A percentile compares a stretch with the other conserved stretches of the same genome.
These are phyloP conservation scores for Dromaius novaehollandiae DNA, from an alignment of 2,113 vertebrate genomes.

Conservation along the genomic window DNA sequence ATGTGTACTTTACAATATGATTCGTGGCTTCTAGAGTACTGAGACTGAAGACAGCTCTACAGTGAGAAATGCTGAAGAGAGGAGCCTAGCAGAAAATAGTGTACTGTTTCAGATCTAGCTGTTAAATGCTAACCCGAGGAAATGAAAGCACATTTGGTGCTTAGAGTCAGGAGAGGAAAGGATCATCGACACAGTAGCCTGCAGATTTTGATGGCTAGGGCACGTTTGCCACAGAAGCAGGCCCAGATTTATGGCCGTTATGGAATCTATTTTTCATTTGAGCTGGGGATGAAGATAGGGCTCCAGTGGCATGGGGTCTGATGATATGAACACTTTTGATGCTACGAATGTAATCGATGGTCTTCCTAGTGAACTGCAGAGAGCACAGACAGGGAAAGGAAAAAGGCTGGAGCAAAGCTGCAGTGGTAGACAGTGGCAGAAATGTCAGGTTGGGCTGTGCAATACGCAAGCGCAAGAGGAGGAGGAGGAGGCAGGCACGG, in stretches of 20 bases:
- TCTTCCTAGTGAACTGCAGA: neutral
- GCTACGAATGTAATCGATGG: neutral
- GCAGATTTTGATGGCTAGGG: neutral
- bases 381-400: neutral
- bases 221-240: neutral
- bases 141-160: neutral
- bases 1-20: neutral
- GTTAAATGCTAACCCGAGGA: neutral
- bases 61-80: neutral
- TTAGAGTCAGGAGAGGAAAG: neutral
- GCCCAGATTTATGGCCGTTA: neutral
- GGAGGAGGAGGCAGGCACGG: no score
- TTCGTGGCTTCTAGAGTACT: neutral
- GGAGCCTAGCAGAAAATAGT: neutral
- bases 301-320: neutral
- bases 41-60: neutral
- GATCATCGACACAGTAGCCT: fast-evolving
- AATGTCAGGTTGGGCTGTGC: fast-evolving
- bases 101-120: neutral
- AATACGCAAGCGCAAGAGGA: neutral
- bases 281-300: neutral
- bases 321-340: neutral
- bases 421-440: fast-evolving
- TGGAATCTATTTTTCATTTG: neutral
- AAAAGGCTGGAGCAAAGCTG: neutral